Evolutionary conservation across 2,797 vertebrate genomes (phyloP).

Genomic region (Aeoliscus strigatus): DNA sequence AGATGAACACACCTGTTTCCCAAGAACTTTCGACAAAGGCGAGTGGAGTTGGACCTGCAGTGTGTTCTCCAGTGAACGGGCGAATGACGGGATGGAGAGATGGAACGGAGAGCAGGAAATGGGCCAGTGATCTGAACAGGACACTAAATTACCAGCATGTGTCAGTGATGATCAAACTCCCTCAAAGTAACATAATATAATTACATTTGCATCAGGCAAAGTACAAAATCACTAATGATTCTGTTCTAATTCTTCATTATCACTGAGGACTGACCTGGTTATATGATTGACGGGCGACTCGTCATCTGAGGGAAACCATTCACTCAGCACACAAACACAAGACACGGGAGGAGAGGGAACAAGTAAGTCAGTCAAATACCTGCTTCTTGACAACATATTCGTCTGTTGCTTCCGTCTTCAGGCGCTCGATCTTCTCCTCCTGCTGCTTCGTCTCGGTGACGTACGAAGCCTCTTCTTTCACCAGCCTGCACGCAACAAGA

Average conservation of each 20-base stretch:
- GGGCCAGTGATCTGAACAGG: constrained; percentile 44
- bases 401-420: constrained; percentile 85
- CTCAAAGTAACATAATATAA: constrained; percentile 66
- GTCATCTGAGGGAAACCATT: neutral
- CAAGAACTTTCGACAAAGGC: no score
- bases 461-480: constrained; percentile 88
- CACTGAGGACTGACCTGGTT: constrained; percentile 48
- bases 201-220: constrained; percentile 64
- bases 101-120: constrained; percentile 27
- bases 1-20: no score
- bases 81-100: constrained; percentile 9
- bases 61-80: neutral
- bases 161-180: constrained; percentile 67
- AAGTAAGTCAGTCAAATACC: no score
- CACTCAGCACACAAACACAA: neutral
- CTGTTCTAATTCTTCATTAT: constrained; percentile 59
- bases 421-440: constrained; percentile 86
- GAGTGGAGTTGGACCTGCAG: no score
- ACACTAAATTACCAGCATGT: constrained; percentile 62
- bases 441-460: constrained; percentile 87
- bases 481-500: constrained; percentile 73
- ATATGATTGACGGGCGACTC: constrained; percentile 28
- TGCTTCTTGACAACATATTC: constrained; percentile 91
- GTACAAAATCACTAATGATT: constrained; percentile 65
- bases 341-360: no score